A percentile compares a stretch with the other conserved stretches of the same genome.
These are phyloP conservation scores for Rhagium mordax DNA, from an alignment of 2,888 invertebrate species.

Conservation along the genomic window DNA sequence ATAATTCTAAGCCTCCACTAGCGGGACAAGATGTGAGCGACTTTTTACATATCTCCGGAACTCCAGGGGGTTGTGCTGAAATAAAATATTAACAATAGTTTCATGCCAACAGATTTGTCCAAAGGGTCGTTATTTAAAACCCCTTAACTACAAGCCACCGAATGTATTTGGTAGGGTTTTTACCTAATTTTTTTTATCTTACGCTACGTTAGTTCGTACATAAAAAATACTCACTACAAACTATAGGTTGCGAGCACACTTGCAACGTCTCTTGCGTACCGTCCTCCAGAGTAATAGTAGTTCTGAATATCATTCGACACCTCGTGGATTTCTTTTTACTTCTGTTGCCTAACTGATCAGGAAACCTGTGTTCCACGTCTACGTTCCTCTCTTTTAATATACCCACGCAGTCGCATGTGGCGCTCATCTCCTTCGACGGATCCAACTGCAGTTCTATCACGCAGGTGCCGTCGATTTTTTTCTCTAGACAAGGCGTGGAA, in stretches of 20 bases:
- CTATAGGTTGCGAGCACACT: conserved; percentile 91
- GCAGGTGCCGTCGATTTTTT: conserved; percentile 94
- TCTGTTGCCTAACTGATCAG: conserved; percentile 83
- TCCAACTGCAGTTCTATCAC: conserved; percentile 94
- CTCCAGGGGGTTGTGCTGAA: conserved; percentile 91
- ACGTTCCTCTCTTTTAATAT: conserved; percentile 97
- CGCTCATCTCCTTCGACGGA: conserved; percentile 91
- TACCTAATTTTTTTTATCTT: no score
- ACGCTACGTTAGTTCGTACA: no score
- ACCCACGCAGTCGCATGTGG: conserved; percentile 97
- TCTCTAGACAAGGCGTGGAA: conserved; percentile 92
- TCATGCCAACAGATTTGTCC: background rate
- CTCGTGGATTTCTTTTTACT: conserved; percentile 96
- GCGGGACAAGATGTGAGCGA: conserved; percentile 86
- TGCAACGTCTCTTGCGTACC: conserved; percentile 88
- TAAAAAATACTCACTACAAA: conserved; percentile 84
- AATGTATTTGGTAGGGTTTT: no score
- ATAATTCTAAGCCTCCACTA: conserved; percentile 86
- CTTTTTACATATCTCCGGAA: conserved; percentile 93
- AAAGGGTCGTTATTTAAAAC: no score
- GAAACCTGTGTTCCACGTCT: conserved; percentile 93
- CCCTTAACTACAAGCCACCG: no score
- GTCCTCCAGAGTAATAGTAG: conserved; percentile 83
- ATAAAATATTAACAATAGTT: conserved; percentile 41
- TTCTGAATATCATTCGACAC: conserved; percentile 95